These are phyloP conservation scores for Typhlichthys eigenmanni DNA, from an alignment of 2,797 vertebrate genomes.

Conservation along the genomic window DNA sequence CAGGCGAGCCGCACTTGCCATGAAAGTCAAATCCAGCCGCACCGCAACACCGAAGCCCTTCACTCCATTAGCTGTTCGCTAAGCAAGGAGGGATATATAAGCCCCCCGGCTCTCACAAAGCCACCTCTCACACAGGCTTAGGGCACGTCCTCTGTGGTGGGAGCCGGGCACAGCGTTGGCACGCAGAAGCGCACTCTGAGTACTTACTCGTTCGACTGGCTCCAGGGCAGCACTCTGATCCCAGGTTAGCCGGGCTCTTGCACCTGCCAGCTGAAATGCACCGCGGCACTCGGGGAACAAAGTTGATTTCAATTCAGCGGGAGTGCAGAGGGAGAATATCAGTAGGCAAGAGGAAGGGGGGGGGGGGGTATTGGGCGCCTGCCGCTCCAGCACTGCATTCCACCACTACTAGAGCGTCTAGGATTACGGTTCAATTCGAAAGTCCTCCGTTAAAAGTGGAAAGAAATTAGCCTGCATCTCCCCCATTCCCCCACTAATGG, in stretches of 20 bases:
- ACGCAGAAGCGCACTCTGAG: conserved; percentile 31
- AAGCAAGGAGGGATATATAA: conserved; percentile 34
- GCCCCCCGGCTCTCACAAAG: conserved; percentile 48
- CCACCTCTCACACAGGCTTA: conserved; percentile 40
- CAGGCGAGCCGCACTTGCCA: conserved; percentile 73
- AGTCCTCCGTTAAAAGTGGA: conserved; percentile 41
- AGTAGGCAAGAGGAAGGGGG: conserved; percentile 30
- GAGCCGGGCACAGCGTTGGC: conserved; percentile 33
- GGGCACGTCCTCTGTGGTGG: conserved; percentile 32
- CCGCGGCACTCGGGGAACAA: conserved; percentile 32
- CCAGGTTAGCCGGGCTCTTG: conserved; percentile 33
- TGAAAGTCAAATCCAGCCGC: conserved; percentile 64
- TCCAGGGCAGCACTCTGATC: conserved; percentile 42
- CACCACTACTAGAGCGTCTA: conserved; percentile 33
- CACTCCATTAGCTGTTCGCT: conserved; percentile 46
- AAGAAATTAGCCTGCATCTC: conserved; percentile 37
- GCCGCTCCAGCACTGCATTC: conserved; percentile 59
- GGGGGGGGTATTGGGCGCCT: conserved; percentile 55
- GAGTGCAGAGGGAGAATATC: conserved; percentile 49
- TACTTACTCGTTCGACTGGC: conserved; percentile 50
- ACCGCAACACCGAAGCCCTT: conserved; percentile 45
- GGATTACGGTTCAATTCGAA: conserved; percentile 55
- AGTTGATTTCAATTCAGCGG: conserved; percentile 53
- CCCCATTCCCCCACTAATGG: conserved; percentile 34
- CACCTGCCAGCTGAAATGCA: conserved; percentile 61